These are phyloP conservation scores for Manacus vitellinus DNA, from an alignment of 2,113 vertebrate species.

Conservation along the genomic window DNA sequence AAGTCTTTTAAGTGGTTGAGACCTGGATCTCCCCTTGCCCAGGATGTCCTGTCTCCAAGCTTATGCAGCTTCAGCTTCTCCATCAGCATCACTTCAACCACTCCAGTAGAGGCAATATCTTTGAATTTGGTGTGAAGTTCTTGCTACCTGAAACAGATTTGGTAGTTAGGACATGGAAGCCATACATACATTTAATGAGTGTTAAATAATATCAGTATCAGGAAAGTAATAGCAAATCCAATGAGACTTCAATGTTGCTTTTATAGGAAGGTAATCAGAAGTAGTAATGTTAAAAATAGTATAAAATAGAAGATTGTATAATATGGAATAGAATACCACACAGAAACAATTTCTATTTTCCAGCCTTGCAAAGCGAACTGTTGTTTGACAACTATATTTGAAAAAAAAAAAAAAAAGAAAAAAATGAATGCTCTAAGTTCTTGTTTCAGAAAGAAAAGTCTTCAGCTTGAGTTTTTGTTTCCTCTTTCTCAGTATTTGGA, in stretches of 20 bases:
- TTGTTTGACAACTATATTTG: not conserved
- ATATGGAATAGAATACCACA: not conserved
- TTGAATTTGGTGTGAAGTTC: not conserved
- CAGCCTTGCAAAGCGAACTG: not conserved
- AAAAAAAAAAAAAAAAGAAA: not conserved
- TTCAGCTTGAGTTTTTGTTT: slow-evolving; percentile 49
- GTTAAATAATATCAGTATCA: not conserved
- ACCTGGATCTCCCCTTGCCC: not conserved
- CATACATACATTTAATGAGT: not conserved
- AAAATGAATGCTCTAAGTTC: not conserved
- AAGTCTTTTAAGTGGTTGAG: not conserved
- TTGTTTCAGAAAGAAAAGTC: not conserved
- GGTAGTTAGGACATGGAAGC: not conserved
- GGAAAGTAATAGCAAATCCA: not conserved
- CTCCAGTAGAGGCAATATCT: not conserved
- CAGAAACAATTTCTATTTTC: not conserved
- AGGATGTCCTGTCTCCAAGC: not conserved
- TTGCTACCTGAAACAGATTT: not conserved
- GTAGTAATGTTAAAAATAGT: not conserved
- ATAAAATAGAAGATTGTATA: not conserved
- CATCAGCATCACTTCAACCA: not conserved
- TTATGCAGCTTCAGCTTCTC: not conserved
- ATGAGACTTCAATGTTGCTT: not conserved
- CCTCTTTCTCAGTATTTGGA: slow-evolving; percentile 90
- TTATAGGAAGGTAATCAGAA: not conserved